A percentile compares a stretch with the other conserved stretches of the same genome.
These are phyloP conservation scores for Notothenia rossii DNA, from an alignment of 2,113 vertebrate species.

Conservation along the genomic window DNA sequence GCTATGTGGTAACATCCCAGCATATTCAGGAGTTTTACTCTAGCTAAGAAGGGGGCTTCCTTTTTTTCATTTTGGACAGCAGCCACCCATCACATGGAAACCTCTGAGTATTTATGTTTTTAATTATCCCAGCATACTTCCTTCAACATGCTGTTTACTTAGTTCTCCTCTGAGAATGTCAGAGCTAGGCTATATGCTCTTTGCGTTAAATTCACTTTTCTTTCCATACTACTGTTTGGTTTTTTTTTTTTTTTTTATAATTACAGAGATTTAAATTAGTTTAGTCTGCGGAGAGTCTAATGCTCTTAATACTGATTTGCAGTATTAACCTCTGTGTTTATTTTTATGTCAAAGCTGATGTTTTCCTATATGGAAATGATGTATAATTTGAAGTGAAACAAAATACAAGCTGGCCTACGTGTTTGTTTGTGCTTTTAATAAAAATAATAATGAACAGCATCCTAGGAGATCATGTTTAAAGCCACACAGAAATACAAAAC, in stretches of 20 bases:
- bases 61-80: slow-evolving; percentile 30
- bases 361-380: not conserved
- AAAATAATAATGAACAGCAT: not conserved
- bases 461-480: not conserved
- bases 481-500: not conserved
- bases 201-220: slow-evolving; percentile 4
- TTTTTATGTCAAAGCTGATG: not conserved
- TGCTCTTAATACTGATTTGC: not conserved
- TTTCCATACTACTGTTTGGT: not conserved
- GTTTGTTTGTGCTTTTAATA: slow-evolving; percentile 10
- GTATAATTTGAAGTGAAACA: not conserved
- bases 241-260: not conserved
- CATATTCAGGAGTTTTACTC: not conserved
- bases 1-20: slow-evolving; percentile 23
- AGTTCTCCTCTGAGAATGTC: not conserved
- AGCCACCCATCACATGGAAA: slow-evolving; percentile 38
- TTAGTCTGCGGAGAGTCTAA: not conserved
- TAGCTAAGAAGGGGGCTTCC: not conserved
- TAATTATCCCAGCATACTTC: slow-evolving; percentile 25
- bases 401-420: not conserved
- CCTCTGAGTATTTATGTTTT: slow-evolving; percentile 40
- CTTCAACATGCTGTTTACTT: slow-evolving; percentile 23
- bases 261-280: not conserved
- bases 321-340: not conserved
- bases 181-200: not conserved